phyloP scores from a whole-genome alignment of 2,797 vertebrate species.

The Myripristis jacobus region DNA sequence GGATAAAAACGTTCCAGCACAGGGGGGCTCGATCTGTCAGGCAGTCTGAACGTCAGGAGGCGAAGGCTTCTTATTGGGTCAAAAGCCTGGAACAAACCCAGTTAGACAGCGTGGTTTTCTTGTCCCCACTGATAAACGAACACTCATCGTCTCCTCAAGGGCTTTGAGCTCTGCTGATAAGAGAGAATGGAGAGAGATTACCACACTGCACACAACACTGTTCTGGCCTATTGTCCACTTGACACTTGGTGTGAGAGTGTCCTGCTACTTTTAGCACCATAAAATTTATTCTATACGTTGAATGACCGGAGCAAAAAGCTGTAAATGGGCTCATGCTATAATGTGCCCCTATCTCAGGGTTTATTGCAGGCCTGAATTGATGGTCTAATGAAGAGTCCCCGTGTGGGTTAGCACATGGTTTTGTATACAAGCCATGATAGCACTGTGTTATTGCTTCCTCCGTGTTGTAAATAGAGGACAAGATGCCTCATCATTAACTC shows the following conservation, averaged over 20 bases:
- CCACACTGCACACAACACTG: slow-evolving; percentile 36
- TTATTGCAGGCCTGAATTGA: slow-evolving; percentile 53
- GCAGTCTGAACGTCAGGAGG: slow-evolving; percentile 33
- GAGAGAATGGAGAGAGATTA: slow-evolving; percentile 70
- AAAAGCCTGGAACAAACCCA: slow-evolving; percentile 67
- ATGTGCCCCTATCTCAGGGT: slow-evolving; percentile 23
- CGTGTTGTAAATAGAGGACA: slow-evolving; percentile 54
- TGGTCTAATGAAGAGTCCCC: slow-evolving; percentile 47
- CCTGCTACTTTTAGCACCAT: slow-evolving; percentile 19
- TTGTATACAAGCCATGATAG: slow-evolving; percentile 50
- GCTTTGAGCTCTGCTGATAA: slow-evolving; percentile 73
- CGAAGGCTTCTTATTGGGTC: slow-evolving; percentile 61
- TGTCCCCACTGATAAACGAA: slow-evolving; percentile 67
- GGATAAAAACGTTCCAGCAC: slow-evolving; percentile 22
- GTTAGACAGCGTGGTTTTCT: slow-evolving; percentile 57
- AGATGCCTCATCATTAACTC: slow-evolving; percentile 59
- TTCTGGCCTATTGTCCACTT: slow-evolving; percentile 41
- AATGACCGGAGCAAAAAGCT: slow-evolving; percentile 19
- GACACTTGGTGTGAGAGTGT: slow-evolving; percentile 36
- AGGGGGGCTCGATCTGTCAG: slow-evolving; percentile 51
- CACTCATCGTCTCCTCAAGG: slow-evolving; percentile 65
- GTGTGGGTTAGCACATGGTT: slow-evolving; percentile 43
- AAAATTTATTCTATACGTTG: slow-evolving; percentile 1
- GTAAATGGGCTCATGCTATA: slow-evolving; percentile 42
- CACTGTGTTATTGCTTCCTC: slow-evolving; percentile 46